These are phyloP conservation scores for Acrossocheilus wenchowensis DNA, from an alignment of 2,797 vertebrate genomes.

Conservation along the genomic window DNA sequence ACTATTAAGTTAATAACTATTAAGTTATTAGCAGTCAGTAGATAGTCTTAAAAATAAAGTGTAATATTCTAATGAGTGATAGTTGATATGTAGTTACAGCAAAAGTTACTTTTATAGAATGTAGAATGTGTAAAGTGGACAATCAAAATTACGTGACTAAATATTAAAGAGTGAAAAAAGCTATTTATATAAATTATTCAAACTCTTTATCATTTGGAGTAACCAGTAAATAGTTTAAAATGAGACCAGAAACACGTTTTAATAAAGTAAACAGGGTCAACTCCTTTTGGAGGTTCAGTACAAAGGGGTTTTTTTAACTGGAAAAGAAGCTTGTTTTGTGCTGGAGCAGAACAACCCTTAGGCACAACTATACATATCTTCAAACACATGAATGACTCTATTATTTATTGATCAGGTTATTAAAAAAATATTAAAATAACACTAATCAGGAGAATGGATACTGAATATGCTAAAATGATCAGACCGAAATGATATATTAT, in stretches of 20 bases:
- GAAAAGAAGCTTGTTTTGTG: slow-evolving; percentile 23
- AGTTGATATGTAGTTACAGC: neutral
- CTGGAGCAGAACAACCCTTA: slow-evolving; percentile 25
- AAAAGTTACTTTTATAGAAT: neutral
- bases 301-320: neutral
- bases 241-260: neutral
- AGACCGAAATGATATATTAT: neutral
- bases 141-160: neutral
- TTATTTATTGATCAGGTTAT: slow-evolving; percentile 33
- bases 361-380: slow-evolving; percentile 28
- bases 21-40: neutral
- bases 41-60: neutral
- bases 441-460: neutral
- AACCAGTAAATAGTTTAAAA: neutral
- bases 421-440: neutral
- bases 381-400: slow-evolving; percentile 5
- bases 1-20: neutral
- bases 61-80: neutral
- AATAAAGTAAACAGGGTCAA: neutral
- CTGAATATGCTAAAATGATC: neutral
- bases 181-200: neutral
- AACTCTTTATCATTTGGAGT: neutral
- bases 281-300: neutral
- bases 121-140: neutral
- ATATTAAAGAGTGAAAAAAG: neutral